Base-by-base conservation (phyloP, 2,113 vertebrate genomes). In the Grantiella picta region DNA sequence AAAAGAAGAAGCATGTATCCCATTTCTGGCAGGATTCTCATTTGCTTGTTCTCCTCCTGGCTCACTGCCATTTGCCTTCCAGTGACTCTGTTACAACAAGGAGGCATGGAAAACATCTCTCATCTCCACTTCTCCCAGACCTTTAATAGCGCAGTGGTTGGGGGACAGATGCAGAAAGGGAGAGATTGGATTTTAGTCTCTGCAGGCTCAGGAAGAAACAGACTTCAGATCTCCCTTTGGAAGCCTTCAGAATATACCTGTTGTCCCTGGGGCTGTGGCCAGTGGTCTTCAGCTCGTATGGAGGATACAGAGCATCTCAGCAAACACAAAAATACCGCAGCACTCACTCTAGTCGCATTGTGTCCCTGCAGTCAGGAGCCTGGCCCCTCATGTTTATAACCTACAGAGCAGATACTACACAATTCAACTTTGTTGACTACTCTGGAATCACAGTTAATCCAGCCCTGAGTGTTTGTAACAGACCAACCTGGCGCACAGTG, bases 41-140 rank as follows among this genome's bases (percentile, higher is more conserved):
- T 92, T 91, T 66, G 64, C 94, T 97, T 94, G 60, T 52, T 97
- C 89, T 83, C 52, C 89, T 95, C 60, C 88, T 96, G 95, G 96
- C 89, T 94, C 52, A 5, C 52, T 95, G 95, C 95, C 96, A 95
- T 93, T 96, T 97, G 89, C 95, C 94, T 95, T 92, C 83, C 86
- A 96, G 91, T 94, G 92, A 91, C 72, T 86, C 73, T 91, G 82
- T 70, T 89, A 70, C 33, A 93, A 95, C 71, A 94, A 92, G 94
- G 33, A 97, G 56, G 68, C 76, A 89, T 33, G 83, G 91, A 84
- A 96, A 94, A 84, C 80, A 75, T 92, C 92, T 94, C 94, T 92
- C 89, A 91, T 94, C 86, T 89, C 64, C 60, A 18, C 77, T 94
- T 90, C 65, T 83, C 52, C 80, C 65, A 78, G 89, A 64, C 73